Evolutionary conservation across 2,113 vertebrate genomes (phyloP).

Genomic region (Pseudopipra pipra): DNA sequence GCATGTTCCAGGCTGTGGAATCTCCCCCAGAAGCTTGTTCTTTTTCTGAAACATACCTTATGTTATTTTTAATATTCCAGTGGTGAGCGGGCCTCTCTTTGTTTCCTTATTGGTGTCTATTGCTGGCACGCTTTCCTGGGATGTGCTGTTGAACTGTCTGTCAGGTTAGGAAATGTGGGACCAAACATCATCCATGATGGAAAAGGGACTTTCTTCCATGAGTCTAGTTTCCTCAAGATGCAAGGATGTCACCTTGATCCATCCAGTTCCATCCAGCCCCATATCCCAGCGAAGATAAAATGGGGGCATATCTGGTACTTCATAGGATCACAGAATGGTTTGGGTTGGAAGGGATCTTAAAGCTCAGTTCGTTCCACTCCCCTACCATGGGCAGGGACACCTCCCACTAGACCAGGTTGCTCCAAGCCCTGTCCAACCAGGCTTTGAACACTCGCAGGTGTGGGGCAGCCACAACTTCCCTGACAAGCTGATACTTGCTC

Average conservation of each 20-base stretch:
- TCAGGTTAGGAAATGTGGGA: neutral
- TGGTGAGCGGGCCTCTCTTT: neutral
- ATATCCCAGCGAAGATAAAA: neutral
- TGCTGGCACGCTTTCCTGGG: accelerated
- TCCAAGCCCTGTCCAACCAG: neutral
- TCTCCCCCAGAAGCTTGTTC: neutral
- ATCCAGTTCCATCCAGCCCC: neutral
- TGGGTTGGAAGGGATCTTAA: neutral
- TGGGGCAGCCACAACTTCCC: neutral
- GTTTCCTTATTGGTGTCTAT: neutral
- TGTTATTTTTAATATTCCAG: neutral
- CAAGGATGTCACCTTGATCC: neutral
- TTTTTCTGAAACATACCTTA: neutral
- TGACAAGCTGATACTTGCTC: neutral
- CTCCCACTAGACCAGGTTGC: neutral
- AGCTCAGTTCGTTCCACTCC: neutral
- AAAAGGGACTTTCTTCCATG: neutral
- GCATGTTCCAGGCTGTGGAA: neutral
- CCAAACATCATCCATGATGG: neutral
- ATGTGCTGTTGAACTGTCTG: neutral
- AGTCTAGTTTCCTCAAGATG: neutral
- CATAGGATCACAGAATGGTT: neutral
- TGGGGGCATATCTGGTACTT: accelerated
- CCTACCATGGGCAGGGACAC: neutral
- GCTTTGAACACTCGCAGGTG: neutral